Percentiles rank a stretch among this genome's conserved stretches.
phyloP scores from a whole-genome alignment of 1,140 invertebrate species.

The Orius insidiosus region DNA sequence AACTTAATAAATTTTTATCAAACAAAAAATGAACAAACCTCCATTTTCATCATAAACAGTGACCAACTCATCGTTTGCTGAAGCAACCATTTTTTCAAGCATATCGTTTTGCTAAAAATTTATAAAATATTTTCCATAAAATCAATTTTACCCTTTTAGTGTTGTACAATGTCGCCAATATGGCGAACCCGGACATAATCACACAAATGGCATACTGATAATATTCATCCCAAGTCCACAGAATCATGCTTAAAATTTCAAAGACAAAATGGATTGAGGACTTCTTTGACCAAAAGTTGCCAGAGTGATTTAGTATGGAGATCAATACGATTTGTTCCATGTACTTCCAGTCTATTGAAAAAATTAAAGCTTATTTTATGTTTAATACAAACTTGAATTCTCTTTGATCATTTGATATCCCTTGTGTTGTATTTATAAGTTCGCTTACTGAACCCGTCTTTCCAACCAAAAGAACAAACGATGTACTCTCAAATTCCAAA shows the following conservation, averaged over 20 bases:
- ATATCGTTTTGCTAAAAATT: slow-evolving; percentile 17
- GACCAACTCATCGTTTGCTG: slow-evolving; percentile 10
- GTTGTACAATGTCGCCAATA: slow-evolving; percentile 37
- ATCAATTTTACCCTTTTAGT: slow-evolving; percentile 34
- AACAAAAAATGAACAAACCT: slow-evolving; percentile 6
- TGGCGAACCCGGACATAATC: slow-evolving; percentile 38
- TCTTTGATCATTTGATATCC: background rate
- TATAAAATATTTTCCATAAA: no score
- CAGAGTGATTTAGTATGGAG: slow-evolving; percentile 53
- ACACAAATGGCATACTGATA: slow-evolving; percentile 56
- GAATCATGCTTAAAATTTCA: slow-evolving; percentile 59
- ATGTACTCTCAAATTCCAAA: slow-evolving; percentile 6
- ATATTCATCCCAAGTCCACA: slow-evolving; percentile 64
- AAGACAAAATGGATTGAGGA: slow-evolving; percentile 80
- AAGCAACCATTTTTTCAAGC: slow-evolving; percentile 15
- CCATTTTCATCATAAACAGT: slow-evolving; percentile 16
- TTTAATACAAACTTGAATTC: slow-evolving; percentile 1
- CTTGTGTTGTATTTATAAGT: slow-evolving; percentile 8
- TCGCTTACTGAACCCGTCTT: slow-evolving; percentile 8
- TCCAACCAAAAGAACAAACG: slow-evolving; percentile 7
- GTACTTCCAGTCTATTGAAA: slow-evolving; percentile 41
- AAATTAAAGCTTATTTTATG: slow-evolving; percentile 24
- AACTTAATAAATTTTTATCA: no score
- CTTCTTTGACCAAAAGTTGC: slow-evolving; percentile 50
- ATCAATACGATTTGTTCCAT: slow-evolving; percentile 54